Conservation (phyloP, 2,797 vertebrate genomes). For the Sorex maritimensis region DNA sequence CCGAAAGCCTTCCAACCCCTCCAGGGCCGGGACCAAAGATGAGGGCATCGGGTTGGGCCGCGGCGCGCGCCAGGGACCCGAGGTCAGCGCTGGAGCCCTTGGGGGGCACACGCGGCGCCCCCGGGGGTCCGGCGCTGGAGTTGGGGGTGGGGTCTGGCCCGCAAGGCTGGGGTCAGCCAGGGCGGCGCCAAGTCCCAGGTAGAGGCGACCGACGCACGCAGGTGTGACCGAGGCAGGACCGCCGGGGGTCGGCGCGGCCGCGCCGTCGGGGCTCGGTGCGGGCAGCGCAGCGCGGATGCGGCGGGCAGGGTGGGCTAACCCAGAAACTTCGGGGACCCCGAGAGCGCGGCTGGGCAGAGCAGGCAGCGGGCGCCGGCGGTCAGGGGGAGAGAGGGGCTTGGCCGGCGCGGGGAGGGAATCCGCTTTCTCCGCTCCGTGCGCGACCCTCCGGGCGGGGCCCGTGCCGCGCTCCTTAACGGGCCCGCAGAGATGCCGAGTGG, state of each 20-base stretch:
- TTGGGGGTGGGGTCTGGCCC: fast-evolving
- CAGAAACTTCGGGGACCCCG: constrained; percentile 35
- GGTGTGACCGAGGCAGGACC: background rate
- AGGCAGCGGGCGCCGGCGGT: too few species aligned
- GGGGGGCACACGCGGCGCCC: background rate
- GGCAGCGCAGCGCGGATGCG: background rate
- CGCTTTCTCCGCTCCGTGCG: background rate
- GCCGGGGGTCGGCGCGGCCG: background rate
- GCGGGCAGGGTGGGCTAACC: background rate
- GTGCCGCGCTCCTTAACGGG: background rate
- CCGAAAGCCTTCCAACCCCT: background rate
- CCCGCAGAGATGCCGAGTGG: background rate
- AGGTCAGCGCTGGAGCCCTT: background rate
- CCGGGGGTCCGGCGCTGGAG: fast-evolving
- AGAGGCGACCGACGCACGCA: background rate
- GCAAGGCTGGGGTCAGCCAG: too few species aligned
- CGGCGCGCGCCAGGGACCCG: background rate
- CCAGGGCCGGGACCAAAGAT: too few species aligned
- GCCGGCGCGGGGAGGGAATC: background rate
- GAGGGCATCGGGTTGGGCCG: too few species aligned
- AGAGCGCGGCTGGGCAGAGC: background rate
- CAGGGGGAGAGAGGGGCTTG: too few species aligned
- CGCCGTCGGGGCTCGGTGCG: background rate
- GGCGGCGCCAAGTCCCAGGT: background rate
- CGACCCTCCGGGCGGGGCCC: background rate